Base-by-base conservation (phyloP, 2,113 vertebrate genomes). In the Ploceus nigricollis region DNA sequence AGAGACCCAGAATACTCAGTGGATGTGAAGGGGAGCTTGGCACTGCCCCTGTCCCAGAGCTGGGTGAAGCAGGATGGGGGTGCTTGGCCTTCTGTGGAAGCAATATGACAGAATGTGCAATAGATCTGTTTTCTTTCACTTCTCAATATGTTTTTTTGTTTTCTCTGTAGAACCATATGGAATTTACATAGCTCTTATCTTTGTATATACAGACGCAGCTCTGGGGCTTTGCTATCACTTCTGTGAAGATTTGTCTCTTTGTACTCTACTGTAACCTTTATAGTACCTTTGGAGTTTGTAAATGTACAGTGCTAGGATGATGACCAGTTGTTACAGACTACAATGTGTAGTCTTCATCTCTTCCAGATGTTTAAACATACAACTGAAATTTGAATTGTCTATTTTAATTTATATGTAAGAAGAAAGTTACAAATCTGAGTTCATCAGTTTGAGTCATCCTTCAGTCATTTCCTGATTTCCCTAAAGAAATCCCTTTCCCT, bases 401-500 rank as follows among this genome's bases (percentile, higher is more conserved):
- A 31, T 79, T 83, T 56, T 44, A 50, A 70, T 78, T 78, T 71
- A 83, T 69, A 56, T 40, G 4, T 61, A 30, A 68, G 19, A 33
- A 76, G 71, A n/a, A 89, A 73, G 68, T 44, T 65, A 65, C 10
- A 82, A 61, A 85, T 57, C 45, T 35, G 44, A 82, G 25, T 71
- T 83, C 22, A 79, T 78, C 42, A 24, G 35, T 80, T 90, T 87
- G 75, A 87, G 70, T 90, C 60, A 90, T 92, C 22, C 11, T 82
- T 63, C 30, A 71, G 45, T 92, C 39, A 16, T 33, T 90, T 93
- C 39, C 40, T 71, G 58, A 80, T 94, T 91, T 86, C 86, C 64
- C 79, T 6, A 9, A 90, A 92, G 85, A 96, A 93, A 75, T 94
- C 89, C 15, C 33, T 73, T 75, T 85, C 81, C 48, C 42, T 85